Percentiles rank a stretch among this genome's conserved stretches.
Conservation (phyloP, 2,888 invertebrate genomes). For the Teinopalpus imperialis region DNA sequence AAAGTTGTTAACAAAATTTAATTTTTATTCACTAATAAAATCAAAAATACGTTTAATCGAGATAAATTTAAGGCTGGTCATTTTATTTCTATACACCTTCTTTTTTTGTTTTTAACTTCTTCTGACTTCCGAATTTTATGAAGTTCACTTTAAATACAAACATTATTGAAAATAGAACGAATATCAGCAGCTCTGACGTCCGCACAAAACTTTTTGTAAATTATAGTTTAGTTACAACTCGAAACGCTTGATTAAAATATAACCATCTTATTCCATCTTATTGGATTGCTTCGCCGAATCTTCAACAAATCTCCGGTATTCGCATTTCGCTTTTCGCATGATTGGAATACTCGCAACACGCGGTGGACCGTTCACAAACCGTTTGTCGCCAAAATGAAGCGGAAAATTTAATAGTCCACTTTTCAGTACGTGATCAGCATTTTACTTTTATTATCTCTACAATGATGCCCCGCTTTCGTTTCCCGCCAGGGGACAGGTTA, state of each 20-base stretch:
- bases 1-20: conserved; percentile 6
- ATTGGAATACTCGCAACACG: conserved; percentile 41
- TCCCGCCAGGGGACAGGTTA: conserved; percentile 41
- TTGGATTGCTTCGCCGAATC: conserved; percentile 1
- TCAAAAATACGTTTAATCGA: too few species aligned
- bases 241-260: neutral
- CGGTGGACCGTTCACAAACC: conserved; percentile 58
- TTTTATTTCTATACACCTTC: too few species aligned
- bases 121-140: too few species aligned
- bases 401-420: conserved; percentile 72
- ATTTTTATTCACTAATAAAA: too few species aligned
- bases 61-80: too few species aligned
- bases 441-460: conserved; percentile 57
- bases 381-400: conserved; percentile 72
- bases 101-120: too few species aligned
- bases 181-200: too few species aligned
- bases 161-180: too few species aligned
- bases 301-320: conserved; percentile 7
- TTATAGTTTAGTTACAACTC: too few species aligned
- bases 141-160: too few species aligned
- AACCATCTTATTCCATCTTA: neutral
- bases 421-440: conserved; percentile 70
- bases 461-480: conserved; percentile 65
- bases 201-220: too few species aligned
- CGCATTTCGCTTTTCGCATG: conserved; percentile 32